These are phyloP conservation scores for Vollenhovia emeryi DNA, from an alignment of 1,140 invertebrate species.

Conservation along the genomic window DNA sequence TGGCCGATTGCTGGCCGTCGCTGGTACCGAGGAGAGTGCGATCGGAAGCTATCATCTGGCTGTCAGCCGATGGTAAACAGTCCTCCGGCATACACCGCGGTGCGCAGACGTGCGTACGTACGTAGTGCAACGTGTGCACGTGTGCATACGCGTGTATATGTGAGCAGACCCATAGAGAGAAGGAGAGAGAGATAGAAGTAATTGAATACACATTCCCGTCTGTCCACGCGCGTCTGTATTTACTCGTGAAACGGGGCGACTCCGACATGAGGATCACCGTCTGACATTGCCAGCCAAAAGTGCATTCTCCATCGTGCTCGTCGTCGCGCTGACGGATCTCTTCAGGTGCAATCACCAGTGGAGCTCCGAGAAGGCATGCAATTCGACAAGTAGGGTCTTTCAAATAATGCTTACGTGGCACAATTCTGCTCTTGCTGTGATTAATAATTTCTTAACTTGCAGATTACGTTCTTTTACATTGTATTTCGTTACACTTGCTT, in stretches of 20 bases:
- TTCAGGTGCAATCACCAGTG: background rate
- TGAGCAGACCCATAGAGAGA: background rate
- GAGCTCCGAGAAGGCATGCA: conserved; percentile 1
- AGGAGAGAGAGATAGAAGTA: background rate
- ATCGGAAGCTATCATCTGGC: conserved; percentile 51
- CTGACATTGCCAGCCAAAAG: conserved; percentile 13
- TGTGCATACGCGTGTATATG: conserved; percentile 3
- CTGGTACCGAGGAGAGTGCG: conserved; percentile 22
- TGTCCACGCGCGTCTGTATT: conserved; percentile 19
- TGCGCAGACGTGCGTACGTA: conserved; percentile 67
- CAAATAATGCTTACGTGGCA: background rate
- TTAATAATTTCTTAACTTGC: background rate
- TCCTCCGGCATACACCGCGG: conserved; percentile 71
- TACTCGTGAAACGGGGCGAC: conserved; percentile 6
- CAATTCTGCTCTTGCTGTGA: background rate
- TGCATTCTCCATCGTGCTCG: background rate
- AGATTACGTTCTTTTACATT: background rate
- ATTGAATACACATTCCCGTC: background rate
- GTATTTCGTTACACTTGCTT: background rate
- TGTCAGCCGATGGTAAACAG: conserved; percentile 75
- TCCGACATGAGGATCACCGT: conserved; percentile 19
- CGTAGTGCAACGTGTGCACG: conserved; percentile 13
- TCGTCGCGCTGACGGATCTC: background rate
- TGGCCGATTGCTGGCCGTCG: conserved; percentile 3
- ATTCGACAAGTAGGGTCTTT: conserved; percentile 26